Evolutionary conservation across 2,797 vertebrate species (phyloP), one percentile per base, ranked within the genome.

Genomic region (Novumbra hubbsi): DNA sequence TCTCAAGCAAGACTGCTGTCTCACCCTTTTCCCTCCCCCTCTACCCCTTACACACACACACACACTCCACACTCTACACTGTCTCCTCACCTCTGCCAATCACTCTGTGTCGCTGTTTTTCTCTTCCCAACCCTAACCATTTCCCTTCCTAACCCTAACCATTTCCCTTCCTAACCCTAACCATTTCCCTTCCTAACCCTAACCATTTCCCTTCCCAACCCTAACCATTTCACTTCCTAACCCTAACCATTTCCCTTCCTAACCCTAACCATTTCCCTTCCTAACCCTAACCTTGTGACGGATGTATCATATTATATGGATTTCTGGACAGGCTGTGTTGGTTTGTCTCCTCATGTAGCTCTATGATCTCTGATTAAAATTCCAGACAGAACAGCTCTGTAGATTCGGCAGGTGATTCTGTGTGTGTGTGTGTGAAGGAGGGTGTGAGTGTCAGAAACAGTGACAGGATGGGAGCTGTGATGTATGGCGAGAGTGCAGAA

Each of bases 321-420:
- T 75, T 80, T 72, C 81, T 73, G 67, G 69, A 66, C 78, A 5
- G 72, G 45, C 14, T n/a, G 72, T 71, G 74, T 34, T 55, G 72
- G 76, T 27, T 27, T 52, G 79, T 38, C 84, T 81, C 83, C 83
- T 81, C n/a, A n/a, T 80, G 71, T 67, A 66, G 49, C 62, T 75
- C 67, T 75, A 75, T 49, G 27, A 67, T 64, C 63, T 65, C 74
- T 73, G 73, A 71, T 77, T 27, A 63, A 81, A 70, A 73, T 60
- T 63, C 62, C 62, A 73, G 73, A 80, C 73, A 49, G 72, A 3
- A 4, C 21, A 6, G 15, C 49, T 27, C 48, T 49, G 12, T 5
- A 49, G 50, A 62, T 21, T 28, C 15, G 34, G 69, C 41, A 19
- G 16, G 65, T 17, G 50, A 4, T 38, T 48, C 52, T 76, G 63